Base-by-base conservation (phyloP, 2,888 invertebrate species). In the Drosophila pseudotakahashii region DNA sequence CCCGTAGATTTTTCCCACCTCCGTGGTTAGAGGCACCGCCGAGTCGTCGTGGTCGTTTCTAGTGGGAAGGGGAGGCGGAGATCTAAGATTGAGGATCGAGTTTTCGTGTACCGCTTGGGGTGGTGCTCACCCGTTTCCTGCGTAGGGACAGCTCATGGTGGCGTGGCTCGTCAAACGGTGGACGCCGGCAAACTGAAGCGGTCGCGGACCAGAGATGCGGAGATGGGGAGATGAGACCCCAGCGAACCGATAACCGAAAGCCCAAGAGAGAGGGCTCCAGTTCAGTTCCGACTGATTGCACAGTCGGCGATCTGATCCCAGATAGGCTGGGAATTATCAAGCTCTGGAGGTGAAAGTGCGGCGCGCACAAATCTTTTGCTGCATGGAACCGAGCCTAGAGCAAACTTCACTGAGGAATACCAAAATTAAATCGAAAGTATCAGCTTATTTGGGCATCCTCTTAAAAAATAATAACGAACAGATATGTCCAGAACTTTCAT, bases 1-100 rank as follows among this genome's bases (percentile, higher is more conserved):
- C 1, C 96, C 95, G 90, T 98, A 98, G 53, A 98, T 94, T 94
- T 97, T 96, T 1, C 97, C 98, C 7, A 95, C 94, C 71, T 96
- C 95, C 72, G 94, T 94, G 50, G 94, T 94, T 34, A 95, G 91
- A 19, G 94, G 94, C 11, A 86, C 63, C 0, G 91, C 90, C 5
- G 71, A 76, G 5, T 91, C 91, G 50, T 91, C 91, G 41, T 91
- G 89, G 34, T 86, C 88, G 52, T 76, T 71, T 52, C 86, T 83
- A 37, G 5, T 1, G 13, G 16, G 9, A 7, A 2, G 30, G 30
- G 0, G 5, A 2, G 13, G 37, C 5, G n/a, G n/a, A n/a, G 2
- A 7, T 3, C 2, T 2, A 6, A 6, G 13, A 9, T n/a, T 19
- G n/a, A n/a, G 10, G n/a, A 13, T 36, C 10, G 7, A 5, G 2